Percentiles rank a stretch among this genome's conserved stretches.
Evolutionary conservation across 1,140 invertebrate genomes (phyloP).

Genomic region (Halictus rubicundus): DNA sequence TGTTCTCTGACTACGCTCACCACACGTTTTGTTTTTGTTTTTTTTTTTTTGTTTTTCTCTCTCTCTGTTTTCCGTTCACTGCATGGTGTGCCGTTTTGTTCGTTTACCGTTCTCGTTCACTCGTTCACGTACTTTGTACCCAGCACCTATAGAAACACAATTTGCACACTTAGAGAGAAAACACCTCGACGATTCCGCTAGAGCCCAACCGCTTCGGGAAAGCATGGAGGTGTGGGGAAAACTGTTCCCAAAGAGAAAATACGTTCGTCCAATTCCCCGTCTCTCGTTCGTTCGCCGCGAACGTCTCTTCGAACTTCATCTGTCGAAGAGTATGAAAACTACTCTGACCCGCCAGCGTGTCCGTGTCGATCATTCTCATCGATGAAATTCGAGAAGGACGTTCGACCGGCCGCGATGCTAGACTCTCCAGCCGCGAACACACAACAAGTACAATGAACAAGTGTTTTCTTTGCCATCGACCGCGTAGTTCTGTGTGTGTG

Average conservation of each 20-base stretch:
- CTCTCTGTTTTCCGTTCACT: constrained; percentile 23
- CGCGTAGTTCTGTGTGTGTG: constrained; percentile 27
- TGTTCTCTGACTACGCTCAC: constrained; percentile 29
- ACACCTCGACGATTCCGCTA: constrained; percentile 18
- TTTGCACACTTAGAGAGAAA: constrained; percentile 41
- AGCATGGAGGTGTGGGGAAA: constrained; percentile 51
- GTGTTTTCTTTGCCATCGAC: neutral
- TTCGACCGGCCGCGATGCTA: neutral
- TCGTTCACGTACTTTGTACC: constrained; percentile 11
- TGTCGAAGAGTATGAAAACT: too few species aligned
- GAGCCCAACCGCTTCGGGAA: neutral
- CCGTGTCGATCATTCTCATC: neutral
- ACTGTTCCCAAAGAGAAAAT: neutral
- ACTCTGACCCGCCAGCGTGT: too few species aligned
- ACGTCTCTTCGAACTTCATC: neutral
- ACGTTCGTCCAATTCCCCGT: neutral
- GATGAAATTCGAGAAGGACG: neutral
- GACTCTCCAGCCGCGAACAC: neutral
- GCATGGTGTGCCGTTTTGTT: constrained; percentile 58
- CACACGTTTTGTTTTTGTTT: constrained; percentile 3
- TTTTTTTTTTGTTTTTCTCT: too few species aligned
- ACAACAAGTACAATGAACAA: neutral
- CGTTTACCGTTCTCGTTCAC: neutral
- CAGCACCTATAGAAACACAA: constrained; percentile 45
- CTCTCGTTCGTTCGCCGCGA: neutral